Evolutionary conservation across 2,113 vertebrate genomes (phyloP), one percentile per base, ranked within the genome.

Genomic region (Hepsetus odoe): DNA sequence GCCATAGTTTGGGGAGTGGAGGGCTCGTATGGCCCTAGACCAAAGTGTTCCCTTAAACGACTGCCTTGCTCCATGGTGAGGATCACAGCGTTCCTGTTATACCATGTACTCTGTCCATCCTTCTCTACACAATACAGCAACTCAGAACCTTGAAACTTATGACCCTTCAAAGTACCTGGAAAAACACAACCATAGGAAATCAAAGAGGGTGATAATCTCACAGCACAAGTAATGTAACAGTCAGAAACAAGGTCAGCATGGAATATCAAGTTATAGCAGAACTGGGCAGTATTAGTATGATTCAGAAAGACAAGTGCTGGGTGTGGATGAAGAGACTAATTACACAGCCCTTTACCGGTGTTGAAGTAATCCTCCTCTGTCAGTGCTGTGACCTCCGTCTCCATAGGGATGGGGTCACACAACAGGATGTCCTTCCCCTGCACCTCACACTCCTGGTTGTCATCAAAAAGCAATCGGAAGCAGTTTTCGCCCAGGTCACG

Each of bases 291-390:
- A n/a, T n/a, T n/a, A n/a, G 3, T 12, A 5, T 1, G 6, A 72
- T n/a, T 66, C 2, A 40, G 26, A 26, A 28, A 6, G 24, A 32
- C 12, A 74, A n/a, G n/a, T n/a, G n/a, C n/a, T n/a, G n/a, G n/a
- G n/a, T n/a, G n/a, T n/a, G n/a, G 8, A 66, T 2, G 38, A 3
- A 13, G 8, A 77, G 16, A 69, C 22, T 44, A 28, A 62, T 6
- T 16, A 0, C 66, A 16, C 11, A 24, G 38, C n/a, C 22, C 14
- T 76, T 71, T 89, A 99, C 98, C 98, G 85, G 95, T 94, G 62
- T 95, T 97, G 82, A 98, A 99, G 87, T 95, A 99, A 85, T 99
- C 96, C 5, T 99, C 96, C 74, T 98, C 95, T 0, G 97, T 96
- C 76, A 99, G 94, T 0, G 98, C 97, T 0, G 98, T 98, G 86